Base-by-base conservation (phyloP, 2,113 vertebrate species). In the Ciconia stormi region DNA sequence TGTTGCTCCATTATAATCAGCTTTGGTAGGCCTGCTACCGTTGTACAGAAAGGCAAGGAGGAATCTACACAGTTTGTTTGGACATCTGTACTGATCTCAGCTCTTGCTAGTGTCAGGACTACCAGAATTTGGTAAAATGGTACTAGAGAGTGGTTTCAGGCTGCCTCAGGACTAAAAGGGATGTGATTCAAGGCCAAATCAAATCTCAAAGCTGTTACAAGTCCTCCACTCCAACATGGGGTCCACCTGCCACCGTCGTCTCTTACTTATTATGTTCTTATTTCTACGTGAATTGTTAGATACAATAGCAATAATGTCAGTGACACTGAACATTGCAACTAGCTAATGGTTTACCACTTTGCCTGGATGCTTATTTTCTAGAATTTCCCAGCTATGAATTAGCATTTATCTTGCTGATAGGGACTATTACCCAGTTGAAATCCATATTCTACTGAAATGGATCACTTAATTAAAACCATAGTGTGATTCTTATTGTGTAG, bases 391-490 rank as follows among this genome's bases (percentile, higher is more conserved):
- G 63, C 87, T 53, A 92, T 42, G 83, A 95, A 95, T 95, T 97
- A 97, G 20, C 90, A 97, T 86, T 94, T 95, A 65, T 90, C 78
- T 96, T 76, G 62, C 85, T 95, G 93, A 92, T 95, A 94, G 81
- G 44, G 53, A 44, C 67, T 92, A 94, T 96, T 97, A 96, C 66
- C 25, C 26, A 83, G 90, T 72, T 86, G 88, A 96, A 97, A 95
- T 93, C 71, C 85, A 96, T 94, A 83, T 50, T 93, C 90, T 86
- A 16, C 82, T 95, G 96, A 96, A 96, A 97, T 62, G 40, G 93
- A 96, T 82, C 92, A 88, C 88, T 92, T 95, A 95, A 97, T 97
- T 96, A 97, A 93, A 90, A 90, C 82, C 87, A 55, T 40, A 32
- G 73, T 44, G 84, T 0, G 0, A 82, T 87, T 91, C 91, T 91